A percentile compares a stretch with the other conserved stretches of the same genome.
These are phyloP conservation scores for Cheilosia variabilis DNA, from an alignment of 2,888 invertebrate species.

Conservation along the genomic window DNA sequence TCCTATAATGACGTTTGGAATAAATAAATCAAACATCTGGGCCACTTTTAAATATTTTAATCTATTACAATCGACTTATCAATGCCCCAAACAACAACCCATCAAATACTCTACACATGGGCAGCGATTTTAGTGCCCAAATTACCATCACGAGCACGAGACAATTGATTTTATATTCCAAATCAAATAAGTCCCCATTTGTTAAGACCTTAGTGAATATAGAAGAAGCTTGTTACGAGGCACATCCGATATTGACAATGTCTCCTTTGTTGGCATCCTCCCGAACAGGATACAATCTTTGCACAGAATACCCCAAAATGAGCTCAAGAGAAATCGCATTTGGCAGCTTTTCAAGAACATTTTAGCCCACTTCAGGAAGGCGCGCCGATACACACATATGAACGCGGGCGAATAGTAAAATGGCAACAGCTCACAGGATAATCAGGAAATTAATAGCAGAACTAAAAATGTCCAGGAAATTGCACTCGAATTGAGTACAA, in stretches of 20 bases:
- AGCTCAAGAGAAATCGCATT: conserved; percentile 54
- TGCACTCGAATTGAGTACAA: conserved; percentile 59
- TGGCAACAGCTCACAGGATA: conserved; percentile 52
- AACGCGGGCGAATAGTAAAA: conserved; percentile 2
- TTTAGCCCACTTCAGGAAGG: conserved; percentile 30
- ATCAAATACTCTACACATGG: no score
- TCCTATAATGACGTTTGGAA: no score
- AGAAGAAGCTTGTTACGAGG: conserved; percentile 7
- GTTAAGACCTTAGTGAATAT: conserved; percentile 16
- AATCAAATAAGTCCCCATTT: no score
- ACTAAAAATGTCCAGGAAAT: conserved; percentile 68
- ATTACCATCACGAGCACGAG: no score
- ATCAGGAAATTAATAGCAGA: conserved; percentile 72
- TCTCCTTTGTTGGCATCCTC: conserved; percentile 11
- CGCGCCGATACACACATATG: conserved; percentile 18
- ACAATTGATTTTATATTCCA: no score
- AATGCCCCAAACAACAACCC: no score
- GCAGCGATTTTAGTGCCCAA: no score
- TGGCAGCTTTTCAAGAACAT: conserved; percentile 65
- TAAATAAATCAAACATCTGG: no score
- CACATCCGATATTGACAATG: conserved; percentile 43
- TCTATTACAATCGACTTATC: no score
- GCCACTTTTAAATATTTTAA: no score
- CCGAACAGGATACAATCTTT: conserved; percentile 56
- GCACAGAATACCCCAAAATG: conserved; percentile 20